Percentiles rank a stretch among this genome's conserved stretches.
Evolutionary conservation across 1,140 invertebrate genomes (phyloP).

Genomic region (Papilio glaucus): DNA sequence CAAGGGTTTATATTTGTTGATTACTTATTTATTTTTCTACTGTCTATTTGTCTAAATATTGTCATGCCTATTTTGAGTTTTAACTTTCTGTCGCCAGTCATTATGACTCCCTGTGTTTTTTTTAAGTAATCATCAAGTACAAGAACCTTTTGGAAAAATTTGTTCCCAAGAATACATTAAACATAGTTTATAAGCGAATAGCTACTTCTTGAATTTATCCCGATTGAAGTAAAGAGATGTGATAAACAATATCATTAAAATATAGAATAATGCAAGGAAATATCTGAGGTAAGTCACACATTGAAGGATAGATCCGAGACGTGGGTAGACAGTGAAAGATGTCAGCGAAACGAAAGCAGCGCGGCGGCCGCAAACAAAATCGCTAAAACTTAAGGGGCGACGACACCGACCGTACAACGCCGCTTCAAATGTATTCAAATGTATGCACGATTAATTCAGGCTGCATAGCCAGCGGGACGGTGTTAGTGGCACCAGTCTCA

Average conservation of each 20-base stretch:
- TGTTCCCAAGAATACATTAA: too few relatives aligned
- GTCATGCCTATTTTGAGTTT: too few relatives aligned
- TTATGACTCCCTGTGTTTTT: too few relatives aligned
- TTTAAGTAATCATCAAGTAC: too few relatives aligned
- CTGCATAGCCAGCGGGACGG: conserved; percentile 83
- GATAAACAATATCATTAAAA: not conserved
- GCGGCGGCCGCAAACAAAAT: conserved; percentile 63
- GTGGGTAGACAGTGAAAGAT: not conserved
- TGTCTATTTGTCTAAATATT: too few relatives aligned
- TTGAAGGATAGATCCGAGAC: not conserved
- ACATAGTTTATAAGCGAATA: too few relatives aligned
- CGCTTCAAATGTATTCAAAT: conserved; percentile 86
- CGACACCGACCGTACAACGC: conserved; percentile 74
- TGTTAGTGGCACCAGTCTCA: conserved; percentile 82
- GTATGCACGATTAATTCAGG: conserved; percentile 87
- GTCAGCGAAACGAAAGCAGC: not conserved
- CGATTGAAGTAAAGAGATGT: too few relatives aligned
- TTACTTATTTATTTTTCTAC: too few relatives aligned
- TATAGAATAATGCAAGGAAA: not conserved
- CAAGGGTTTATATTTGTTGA: too few relatives aligned
- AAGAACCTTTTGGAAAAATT: too few relatives aligned
- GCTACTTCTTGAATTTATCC: too few relatives aligned
- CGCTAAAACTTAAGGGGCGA: conserved; percentile 80
- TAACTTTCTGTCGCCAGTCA: too few relatives aligned
- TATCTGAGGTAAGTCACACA: not conserved